A percentile compares a stretch with the other conserved stretches of the same genome.
Conservation (phyloP, 2,888 invertebrate species). For the Acanthopleura granulata region DNA sequence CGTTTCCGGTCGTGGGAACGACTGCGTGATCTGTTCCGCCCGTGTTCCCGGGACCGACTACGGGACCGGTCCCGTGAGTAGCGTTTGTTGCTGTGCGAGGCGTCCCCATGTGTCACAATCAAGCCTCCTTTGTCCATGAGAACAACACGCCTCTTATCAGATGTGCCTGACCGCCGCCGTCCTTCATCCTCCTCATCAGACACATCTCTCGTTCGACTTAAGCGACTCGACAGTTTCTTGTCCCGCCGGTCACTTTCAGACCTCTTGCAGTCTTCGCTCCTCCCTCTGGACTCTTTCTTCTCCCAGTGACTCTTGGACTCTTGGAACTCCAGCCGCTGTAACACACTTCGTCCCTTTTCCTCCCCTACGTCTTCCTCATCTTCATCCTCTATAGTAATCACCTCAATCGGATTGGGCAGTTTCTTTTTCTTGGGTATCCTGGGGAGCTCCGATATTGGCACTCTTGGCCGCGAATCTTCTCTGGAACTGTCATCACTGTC, state of each 20-base stretch:
- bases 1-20: not conserved
- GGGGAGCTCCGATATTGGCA: constrained; percentile 1
- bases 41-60: constrained; percentile 9
- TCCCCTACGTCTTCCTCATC: constrained; percentile 30
- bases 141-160: not conserved
- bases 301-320: not conserved
- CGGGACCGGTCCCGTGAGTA: not conserved
- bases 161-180: not conserved
- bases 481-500: not conserved
- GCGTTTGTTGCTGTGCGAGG: not conserved
- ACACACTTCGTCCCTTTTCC: constrained; percentile 29
- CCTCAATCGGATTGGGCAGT: constrained; percentile 18
- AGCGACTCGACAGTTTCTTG: not conserved
- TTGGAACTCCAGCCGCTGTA: not conserved
- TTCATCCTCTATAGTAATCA: constrained; percentile 31
- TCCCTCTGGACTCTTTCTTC: not conserved
- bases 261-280: not conserved
- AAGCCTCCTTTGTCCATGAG: constrained; percentile 3
- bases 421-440: constrained; percentile 2
- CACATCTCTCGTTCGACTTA: not conserved
- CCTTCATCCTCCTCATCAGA: not conserved
- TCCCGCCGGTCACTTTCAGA: no score
- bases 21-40: not conserved
- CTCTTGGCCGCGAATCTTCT: not conserved
- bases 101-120: not conserved